A percentile compares a stretch with the other conserved stretches of the same genome.
These are phyloP conservation scores for Lophius piscatorius DNA, from an alignment of 2,113 vertebrate genomes.

Conservation along the genomic window DNA sequence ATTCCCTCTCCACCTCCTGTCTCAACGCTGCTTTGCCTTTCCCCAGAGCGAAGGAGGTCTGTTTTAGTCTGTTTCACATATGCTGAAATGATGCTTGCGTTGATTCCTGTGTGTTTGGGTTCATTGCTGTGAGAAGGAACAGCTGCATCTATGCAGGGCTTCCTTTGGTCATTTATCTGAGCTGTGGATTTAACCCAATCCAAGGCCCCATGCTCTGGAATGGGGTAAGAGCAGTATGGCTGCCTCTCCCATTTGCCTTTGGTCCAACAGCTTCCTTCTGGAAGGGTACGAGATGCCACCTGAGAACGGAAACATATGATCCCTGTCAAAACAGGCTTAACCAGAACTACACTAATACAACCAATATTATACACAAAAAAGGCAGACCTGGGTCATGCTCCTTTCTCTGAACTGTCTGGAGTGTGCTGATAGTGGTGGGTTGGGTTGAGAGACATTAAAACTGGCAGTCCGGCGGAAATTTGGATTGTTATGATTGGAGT, in stretches of 20 bases:
- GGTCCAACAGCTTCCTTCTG: conserved; percentile 80
- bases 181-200: conserved; percentile 69
- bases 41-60: conserved; percentile 18
- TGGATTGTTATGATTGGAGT: conserved; percentile 73
- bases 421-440: conserved; percentile 69
- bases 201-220: conserved; percentile 72
- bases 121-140: conserved; percentile 34
- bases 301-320: conserved; percentile 43
- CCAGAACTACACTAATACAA: neutral
- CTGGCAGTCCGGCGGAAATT: conserved; percentile 92
- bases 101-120: conserved; percentile 60
- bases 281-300: conserved; percentile 79
- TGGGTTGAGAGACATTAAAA: conserved; percentile 88
- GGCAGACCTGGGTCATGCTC: conserved; percentile 86
- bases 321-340: neutral
- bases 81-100: conserved; percentile 41
- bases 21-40: conserved; percentile 22
- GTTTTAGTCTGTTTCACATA: conserved; percentile 15
- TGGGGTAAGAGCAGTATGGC: conserved; percentile 50
- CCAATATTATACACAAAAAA: neutral
- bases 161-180: conserved; percentile 38
- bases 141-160: conserved; percentile 51
- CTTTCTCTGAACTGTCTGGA: conserved; percentile 88
- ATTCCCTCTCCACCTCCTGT: conserved; percentile 45
- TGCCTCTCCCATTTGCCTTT: conserved; percentile 80